Base-by-base conservation (phyloP, 1,140 invertebrate species). In the Ceratina australensis region DNA sequence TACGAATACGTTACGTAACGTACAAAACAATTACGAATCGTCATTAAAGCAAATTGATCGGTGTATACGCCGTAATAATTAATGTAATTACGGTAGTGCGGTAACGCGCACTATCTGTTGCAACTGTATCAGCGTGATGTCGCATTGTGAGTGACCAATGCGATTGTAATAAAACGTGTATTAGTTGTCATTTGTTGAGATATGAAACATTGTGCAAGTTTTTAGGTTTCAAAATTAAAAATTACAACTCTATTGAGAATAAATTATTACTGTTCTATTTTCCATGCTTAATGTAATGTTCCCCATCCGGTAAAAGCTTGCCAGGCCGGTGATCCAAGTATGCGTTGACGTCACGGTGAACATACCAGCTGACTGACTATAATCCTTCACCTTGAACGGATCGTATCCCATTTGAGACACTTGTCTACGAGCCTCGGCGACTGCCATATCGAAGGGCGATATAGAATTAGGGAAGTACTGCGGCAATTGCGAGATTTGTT, bases 381-480 rank as follows among this genome's bases (percentile, higher is more conserved):
- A 95, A 88, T 96, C 95, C 5, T 94, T 92, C 1, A 96, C 80
- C 86, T 93, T 93, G 80, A 94, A 96, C 0, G 97, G 96, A 91
- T 97, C 97, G 78, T 95, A 94, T 10, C 94, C 93, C 91, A 95
- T 94, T 52, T 94, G 90, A 13, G 94, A 93, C 2, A 97, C 95
- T 84, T 95, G 94, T 81, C 95, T 95, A 13, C 96, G 93, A 0
- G 93, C 93, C 85, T 96, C 95, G 5, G 95, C 94, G 52, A 97
- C 94, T 13, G 95, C 94, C 93, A 96, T 96, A 84, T 98, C 96
- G 60, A 97, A 92, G 0, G 96, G 96, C 12, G 96, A 95, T 81
- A 97, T 96, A 0, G 96, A 97, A 89, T 97, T 97, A 0, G 96
- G 96, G 84, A 97, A 96, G 59, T 94, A 94, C 84, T 95, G 94